phyloP scores from a whole-genome alignment of 2,888 invertebrate genomes.

The Cheilosia urbana region DNA sequence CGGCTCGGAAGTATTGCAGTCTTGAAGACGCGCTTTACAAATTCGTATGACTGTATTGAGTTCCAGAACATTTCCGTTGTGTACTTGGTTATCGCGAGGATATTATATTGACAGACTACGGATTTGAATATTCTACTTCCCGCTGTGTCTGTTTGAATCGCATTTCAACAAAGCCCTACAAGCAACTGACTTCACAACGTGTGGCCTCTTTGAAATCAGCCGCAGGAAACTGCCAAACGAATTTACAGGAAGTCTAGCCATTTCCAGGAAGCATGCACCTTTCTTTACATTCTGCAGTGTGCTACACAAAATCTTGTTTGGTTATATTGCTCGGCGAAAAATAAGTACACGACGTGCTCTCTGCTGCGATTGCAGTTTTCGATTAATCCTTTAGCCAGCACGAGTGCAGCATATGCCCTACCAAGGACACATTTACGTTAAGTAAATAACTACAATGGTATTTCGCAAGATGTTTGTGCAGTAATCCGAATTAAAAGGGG shows the following conservation, averaged over 20 bases:
- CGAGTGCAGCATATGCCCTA: conserved; percentile 11
- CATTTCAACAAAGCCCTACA: too few relatives aligned
- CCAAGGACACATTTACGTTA: conserved; percentile 20
- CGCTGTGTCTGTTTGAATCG: too few relatives aligned
- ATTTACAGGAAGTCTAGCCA: not conserved
- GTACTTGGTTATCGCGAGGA: too few relatives aligned
- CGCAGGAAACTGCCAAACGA: not conserved
- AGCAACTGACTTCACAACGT: too few relatives aligned
- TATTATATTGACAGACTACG: too few relatives aligned
- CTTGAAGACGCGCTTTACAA: too few relatives aligned
- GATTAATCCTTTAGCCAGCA: conserved; percentile 49
- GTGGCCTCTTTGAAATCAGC: too few relatives aligned
- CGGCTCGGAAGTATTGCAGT: too few relatives aligned
- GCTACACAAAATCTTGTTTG: conserved; percentile 16
- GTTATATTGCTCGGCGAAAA: conserved; percentile 12
- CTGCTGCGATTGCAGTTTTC: conserved; percentile 44
- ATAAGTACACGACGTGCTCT: conserved; percentile 31
- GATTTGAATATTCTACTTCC: too few relatives aligned
- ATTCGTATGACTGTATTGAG: too few relatives aligned
- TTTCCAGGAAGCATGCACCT: not conserved
- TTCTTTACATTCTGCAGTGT: conserved; percentile 23
- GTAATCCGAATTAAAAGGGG: not conserved
- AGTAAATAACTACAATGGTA: not conserved
- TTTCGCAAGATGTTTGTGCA: conserved; percentile 1
- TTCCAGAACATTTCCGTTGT: too few relatives aligned